A percentile compares a stretch with the other conserved stretches of the same genome.
phyloP scores from a whole-genome alignment of 2,797 vertebrate genomes.

The Melanotaenia pygmaea region DNA sequence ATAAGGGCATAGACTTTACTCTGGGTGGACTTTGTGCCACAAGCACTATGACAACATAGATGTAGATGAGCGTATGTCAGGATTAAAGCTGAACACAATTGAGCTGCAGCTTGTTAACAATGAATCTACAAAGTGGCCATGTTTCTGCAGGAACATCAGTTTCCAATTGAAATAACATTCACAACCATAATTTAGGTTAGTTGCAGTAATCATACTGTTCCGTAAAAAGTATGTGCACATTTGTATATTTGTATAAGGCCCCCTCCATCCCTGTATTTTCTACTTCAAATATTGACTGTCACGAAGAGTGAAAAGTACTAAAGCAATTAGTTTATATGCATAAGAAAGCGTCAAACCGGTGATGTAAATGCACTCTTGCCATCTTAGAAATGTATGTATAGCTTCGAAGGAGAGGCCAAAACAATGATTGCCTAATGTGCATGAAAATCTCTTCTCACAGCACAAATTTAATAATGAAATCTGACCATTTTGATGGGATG shows the following conservation, averaged over 20 bases:
- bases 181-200: conserved; percentile 1
- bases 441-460: conserved; percentile 39
- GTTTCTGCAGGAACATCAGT: conserved; percentile 16
- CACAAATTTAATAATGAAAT: conserved; percentile 68
- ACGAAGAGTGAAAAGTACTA: conserved; percentile 52
- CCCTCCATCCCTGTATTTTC: conserved; percentile 10
- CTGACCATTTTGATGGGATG: conserved; percentile 75
- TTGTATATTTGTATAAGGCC: conserved; percentile 26
- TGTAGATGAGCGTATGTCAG: conserved; percentile 52
- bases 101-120: conserved; percentile 46
- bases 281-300: conserved; percentile 72
- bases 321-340: conserved; percentile 70
- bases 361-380: conserved; percentile 53
- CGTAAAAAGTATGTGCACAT: conserved; percentile 1
- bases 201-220: neutral
- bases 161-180: neutral
- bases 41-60: conserved; percentile 58
- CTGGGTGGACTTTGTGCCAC: conserved; percentile 44
- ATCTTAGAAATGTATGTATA: conserved; percentile 47
- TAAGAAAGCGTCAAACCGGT: conserved; percentile 53
- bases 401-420: conserved; percentile 59
- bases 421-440: conserved; percentile 58
- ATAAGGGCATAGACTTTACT: conserved; percentile 31
- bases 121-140: neutral
- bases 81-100: conserved; percentile 48